Evolutionary conservation across 2,888 invertebrate species (phyloP), one percentile per base, ranked within the genome.

Genomic region (Tinea trinotella): DNA sequence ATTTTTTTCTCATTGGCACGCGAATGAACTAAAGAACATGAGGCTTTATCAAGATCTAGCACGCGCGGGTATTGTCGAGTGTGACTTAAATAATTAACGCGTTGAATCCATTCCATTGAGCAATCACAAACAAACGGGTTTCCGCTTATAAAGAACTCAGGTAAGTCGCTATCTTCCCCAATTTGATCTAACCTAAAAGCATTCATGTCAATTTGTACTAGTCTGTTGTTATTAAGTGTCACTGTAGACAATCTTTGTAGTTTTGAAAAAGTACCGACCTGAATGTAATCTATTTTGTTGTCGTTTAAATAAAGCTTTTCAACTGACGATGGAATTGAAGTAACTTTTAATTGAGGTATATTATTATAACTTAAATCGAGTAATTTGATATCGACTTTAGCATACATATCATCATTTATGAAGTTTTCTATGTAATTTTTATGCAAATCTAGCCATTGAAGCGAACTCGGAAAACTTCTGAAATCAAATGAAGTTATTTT

Each of bases 81-180:
- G 65, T 90, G 90, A 62, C 93, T 93, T 70, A 93, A 85, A 78
- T 92, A 91, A 87, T 93, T 93, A 74, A 93, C 91, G 66, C 92
- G 87, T 64, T 92, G 90, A 70, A 94, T 80, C 94, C 95, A 96
- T 79, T 94, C 94, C 92, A 94, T 93, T 65, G 91, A 91, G 81
- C 95, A 95, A 77, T 94, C 93, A 80, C 95, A 96, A 67, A 91
- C 88, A 74, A 94, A 91, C 56, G 95, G 94, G 87, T 95, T 95
- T 65, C 90, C 90, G 58, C 93, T 93, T 70, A 95, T 89, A 77
- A 91, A 93, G 76, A 95, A 93, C 73, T 92, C 90, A 35, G 94
- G 93, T 67, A 92, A 81, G 64, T 92, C 91, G 65, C 90, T 91
- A 69, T 90, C 88, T 68, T 89, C 88, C 58, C 89, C 85, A 61